Percentiles rank a stretch among this genome's conserved stretches.
These are phyloP conservation scores for Tortricodes alternella DNA, from an alignment of 2,888 invertebrate species.

Conservation along the genomic window DNA sequence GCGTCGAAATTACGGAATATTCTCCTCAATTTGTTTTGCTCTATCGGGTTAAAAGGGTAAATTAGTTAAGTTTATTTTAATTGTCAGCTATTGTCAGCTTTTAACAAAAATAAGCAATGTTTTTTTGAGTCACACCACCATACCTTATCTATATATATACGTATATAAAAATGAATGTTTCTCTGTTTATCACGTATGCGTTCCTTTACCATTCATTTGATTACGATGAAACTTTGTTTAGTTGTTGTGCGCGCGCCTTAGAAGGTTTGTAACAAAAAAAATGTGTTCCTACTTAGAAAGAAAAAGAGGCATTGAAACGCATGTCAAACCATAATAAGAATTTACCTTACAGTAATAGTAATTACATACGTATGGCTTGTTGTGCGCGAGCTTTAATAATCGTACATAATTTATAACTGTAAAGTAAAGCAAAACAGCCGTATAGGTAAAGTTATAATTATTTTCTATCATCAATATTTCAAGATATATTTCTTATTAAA, in stretches of 20 bases:
- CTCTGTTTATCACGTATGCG: no score
- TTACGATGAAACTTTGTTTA: no score
- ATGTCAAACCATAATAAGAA: neutral
- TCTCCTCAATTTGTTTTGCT: neutral
- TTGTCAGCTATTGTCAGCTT: no score
- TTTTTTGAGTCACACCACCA: no score
- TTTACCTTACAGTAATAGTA: slow-evolving; percentile 6
- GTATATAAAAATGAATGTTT: no score
- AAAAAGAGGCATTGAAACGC: no score
- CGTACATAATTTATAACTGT: neutral
- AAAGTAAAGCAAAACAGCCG: neutral
- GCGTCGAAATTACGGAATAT: slow-evolving; percentile 14
- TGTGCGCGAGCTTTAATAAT: neutral
- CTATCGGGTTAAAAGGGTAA: neutral
- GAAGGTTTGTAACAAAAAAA: no score
- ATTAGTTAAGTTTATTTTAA: neutral
- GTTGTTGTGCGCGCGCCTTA: no score
- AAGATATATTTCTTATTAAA: neutral
- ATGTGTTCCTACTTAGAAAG: no score
- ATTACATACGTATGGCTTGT: neutral
- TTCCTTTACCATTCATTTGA: no score
- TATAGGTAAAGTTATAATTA: neutral
- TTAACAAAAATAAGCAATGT: no score
- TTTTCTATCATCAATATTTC: neutral
- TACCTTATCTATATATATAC: no score